Evolutionary conservation across 2,888 invertebrate species (phyloP).

Genomic region (Acleris literana): DNA sequence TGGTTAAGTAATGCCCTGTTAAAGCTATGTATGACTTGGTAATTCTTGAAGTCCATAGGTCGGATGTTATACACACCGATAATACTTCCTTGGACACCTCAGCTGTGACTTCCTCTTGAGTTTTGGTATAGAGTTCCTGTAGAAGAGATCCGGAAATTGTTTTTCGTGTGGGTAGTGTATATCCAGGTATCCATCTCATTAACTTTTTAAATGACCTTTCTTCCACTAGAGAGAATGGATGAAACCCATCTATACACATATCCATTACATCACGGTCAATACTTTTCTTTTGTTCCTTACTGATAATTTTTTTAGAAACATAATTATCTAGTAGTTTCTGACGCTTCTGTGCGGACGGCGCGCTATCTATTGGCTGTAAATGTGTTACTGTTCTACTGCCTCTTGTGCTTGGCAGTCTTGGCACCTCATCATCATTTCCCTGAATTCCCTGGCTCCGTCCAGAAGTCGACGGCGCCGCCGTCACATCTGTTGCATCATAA

Average conservation of each 20-base stretch:
- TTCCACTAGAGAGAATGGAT: constrained; percentile 36
- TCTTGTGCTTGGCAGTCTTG: no score
- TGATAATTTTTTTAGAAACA: constrained; percentile 26
- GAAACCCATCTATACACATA: no score
- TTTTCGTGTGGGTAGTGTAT: constrained; percentile 39
- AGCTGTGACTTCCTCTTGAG: not conserved
- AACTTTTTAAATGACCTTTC: constrained; percentile 39
- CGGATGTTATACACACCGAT: constrained; percentile 5
- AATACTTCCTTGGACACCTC: not conserved
- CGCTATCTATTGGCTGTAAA: no score
- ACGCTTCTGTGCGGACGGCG: no score
- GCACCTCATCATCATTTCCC: not conserved
- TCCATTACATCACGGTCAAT: no score
- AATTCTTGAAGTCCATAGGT: constrained; percentile 4
- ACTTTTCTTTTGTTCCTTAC: not conserved
- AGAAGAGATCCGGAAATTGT: constrained; percentile 25
- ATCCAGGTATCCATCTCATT: constrained; percentile 39
- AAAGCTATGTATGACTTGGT: constrained; percentile 4
- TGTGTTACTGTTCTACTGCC: no score
- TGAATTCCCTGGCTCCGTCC: not conserved
- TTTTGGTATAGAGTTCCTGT: not conserved
- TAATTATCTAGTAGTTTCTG: no score
- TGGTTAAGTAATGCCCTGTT: not conserved
- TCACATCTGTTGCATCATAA: no score
- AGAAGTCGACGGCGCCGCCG: not conserved